Evolutionary conservation across 1,140 invertebrate species (phyloP).

Genomic region (Nymphalis io): DNA sequence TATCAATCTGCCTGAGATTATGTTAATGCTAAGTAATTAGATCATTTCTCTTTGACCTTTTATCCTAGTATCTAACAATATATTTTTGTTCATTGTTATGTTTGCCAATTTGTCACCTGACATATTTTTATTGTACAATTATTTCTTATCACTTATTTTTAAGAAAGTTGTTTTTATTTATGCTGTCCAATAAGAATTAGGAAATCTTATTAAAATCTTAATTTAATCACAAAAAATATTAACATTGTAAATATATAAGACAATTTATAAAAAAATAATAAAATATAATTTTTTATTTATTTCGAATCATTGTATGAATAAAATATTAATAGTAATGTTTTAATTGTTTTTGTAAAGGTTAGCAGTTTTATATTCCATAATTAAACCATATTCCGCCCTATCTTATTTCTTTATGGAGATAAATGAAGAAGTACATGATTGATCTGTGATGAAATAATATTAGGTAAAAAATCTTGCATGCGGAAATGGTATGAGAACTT

Average conservation of each 20-base stretch:
- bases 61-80: constrained; percentile 37
- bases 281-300: constrained; percentile 69
- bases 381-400: constrained; percentile 60
- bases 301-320: constrained; percentile 38
- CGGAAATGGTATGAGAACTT: constrained; percentile 52
- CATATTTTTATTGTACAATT: constrained; percentile 69
- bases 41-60: constrained; percentile 50
- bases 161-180: constrained; percentile 72
- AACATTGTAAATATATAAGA: constrained; percentile 70
- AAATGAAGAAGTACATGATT: constrained; percentile 75
- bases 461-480: constrained; percentile 57
- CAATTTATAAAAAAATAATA: constrained; percentile 55
- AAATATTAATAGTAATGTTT: constrained; percentile 37
- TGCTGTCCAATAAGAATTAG: constrained; percentile 67
- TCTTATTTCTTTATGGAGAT: constrained; percentile 58
- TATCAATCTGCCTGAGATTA: constrained; percentile 56
- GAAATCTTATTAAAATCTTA: constrained; percentile 66
- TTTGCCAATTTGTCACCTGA: constrained; percentile 67
- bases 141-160: constrained; percentile 54
- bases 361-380: constrained; percentile 54
- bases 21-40: constrained; percentile 54
- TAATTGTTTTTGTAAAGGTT: constrained; percentile 38
- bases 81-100: constrained; percentile 76
- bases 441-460: constrained; percentile 77
- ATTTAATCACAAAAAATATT: constrained; percentile 59